Conservation (phyloP, 2,113 vertebrate genomes). For the Pholis gunnellus region DNA sequence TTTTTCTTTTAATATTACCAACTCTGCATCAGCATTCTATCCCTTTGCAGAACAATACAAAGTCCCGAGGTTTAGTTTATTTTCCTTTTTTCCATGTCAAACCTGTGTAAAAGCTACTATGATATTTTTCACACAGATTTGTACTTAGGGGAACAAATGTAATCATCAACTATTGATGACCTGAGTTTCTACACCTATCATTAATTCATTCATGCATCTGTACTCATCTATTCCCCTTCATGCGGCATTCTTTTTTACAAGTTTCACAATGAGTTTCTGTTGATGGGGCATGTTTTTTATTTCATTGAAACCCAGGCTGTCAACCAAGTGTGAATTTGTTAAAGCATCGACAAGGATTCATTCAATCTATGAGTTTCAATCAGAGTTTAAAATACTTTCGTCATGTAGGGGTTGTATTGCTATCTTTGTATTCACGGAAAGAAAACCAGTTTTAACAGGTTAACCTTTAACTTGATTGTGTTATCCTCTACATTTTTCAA, state of each 20-base stretch:
- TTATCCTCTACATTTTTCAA: no score
- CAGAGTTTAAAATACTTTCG: background rate
- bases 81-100: constrained; percentile 15
- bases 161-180: constrained; percentile 49
- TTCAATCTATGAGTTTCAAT: background rate
- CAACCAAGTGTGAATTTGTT: background rate
- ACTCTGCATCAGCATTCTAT: background rate
- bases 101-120: background rate
- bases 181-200: constrained; percentile 34
- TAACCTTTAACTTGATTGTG: background rate
- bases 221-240: background rate
- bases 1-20: background rate
- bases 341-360: background rate
- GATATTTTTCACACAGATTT: constrained; percentile 7
- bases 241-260: background rate
- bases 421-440: background rate
- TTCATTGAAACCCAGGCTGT: background rate
- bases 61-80: background rate
- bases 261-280: background rate
- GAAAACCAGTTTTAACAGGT: background rate
- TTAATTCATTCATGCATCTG: constrained; percentile 55
- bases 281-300: background rate
- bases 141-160: constrained; percentile 26
- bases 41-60: background rate
- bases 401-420: background rate